phyloP scores from a whole-genome alignment of 2,113 vertebrate genomes.

The Perognathus longimembris region DNA sequence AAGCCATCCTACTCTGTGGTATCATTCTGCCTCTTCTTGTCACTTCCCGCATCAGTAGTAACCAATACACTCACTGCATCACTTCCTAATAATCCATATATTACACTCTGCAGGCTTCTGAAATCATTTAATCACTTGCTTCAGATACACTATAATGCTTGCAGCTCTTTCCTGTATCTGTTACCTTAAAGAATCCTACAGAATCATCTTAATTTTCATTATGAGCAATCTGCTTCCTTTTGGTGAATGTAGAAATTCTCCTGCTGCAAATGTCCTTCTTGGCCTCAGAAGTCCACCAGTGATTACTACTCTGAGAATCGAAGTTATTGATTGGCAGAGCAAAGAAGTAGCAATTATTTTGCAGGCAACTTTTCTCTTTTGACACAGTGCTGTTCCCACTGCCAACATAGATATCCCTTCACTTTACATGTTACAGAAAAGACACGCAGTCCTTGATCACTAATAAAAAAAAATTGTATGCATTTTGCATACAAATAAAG shows the following conservation, averaged over 20 bases:
- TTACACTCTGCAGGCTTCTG: conserved; percentile 18
- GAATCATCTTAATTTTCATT: conserved; percentile 66
- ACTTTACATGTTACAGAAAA: background rate
- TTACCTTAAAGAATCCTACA: conserved; percentile 58
- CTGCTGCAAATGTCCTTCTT: conserved; percentile 38
- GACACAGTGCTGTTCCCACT: background rate
- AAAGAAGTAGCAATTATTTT: conserved; percentile 34
- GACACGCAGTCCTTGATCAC: background rate
- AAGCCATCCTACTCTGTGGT: background rate
- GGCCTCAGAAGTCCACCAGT: background rate
- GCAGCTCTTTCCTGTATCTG: conserved; percentile 56
- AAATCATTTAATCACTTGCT: conserved; percentile 63
- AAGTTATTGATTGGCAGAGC: conserved; percentile 15
- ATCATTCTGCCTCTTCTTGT: background rate
- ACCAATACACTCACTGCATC: conserved; percentile 15
- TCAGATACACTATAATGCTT: conserved; percentile 44
- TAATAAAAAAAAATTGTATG: background rate
- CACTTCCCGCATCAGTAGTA: conserved; percentile 54
- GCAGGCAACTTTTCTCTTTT: background rate
- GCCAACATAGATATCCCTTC: background rate
- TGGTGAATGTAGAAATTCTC: background rate
- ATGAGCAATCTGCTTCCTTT: conserved; percentile 56
- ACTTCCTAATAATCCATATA: background rate
- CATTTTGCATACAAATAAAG: conserved; percentile 10
- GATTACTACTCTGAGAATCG: background rate